Percentiles rank a stretch among this genome's conserved stretches.
Conservation (phyloP, 2,888 invertebrate species). For the Pasiphila rectangulata region DNA sequence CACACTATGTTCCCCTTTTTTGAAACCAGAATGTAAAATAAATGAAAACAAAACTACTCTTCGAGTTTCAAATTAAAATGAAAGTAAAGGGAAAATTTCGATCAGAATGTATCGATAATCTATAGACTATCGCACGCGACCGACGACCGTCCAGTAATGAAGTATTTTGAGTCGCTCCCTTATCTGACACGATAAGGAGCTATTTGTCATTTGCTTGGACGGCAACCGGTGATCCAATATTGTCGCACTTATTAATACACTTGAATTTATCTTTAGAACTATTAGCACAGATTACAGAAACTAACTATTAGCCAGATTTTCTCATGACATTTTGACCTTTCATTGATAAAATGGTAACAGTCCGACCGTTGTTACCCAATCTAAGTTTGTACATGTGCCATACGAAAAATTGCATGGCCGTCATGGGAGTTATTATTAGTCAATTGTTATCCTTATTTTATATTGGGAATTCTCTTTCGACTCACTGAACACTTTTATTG, state of each 20-base stretch:
- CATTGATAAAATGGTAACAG: neutral
- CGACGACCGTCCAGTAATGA: conserved; percentile 59
- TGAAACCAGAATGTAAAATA: neutral
- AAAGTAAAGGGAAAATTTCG: conserved; percentile 9
- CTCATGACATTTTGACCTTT: conserved; percentile 32
- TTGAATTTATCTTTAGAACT: conserved; percentile 21
- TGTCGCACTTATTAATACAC: conserved; percentile 32
- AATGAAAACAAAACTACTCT: neutral
- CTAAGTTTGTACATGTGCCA: too few species aligned
- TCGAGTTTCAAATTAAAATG: conserved; percentile 5
- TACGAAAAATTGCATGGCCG: too few species aligned
- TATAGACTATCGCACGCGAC: conserved; percentile 49
- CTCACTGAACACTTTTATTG: too few species aligned
- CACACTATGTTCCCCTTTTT: neutral
- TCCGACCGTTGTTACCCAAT: too few species aligned
- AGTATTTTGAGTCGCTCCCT: conserved; percentile 54
- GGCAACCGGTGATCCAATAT: conserved; percentile 39
- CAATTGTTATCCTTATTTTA: too few species aligned
- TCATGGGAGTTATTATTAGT: too few species aligned
- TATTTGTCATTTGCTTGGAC: conserved; percentile 56
- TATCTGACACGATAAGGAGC: conserved; percentile 68
- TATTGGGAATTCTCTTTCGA: too few species aligned
- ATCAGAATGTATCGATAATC: conserved; percentile 39
- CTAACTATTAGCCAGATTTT: conserved; percentile 30
- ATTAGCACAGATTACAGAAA: neutral